A percentile compares a stretch with the other conserved stretches of the same genome.
These are phyloP conservation scores for Artibeus lituratus DNA, from an alignment of 2,797 vertebrate genomes.

Conservation along the genomic window DNA sequence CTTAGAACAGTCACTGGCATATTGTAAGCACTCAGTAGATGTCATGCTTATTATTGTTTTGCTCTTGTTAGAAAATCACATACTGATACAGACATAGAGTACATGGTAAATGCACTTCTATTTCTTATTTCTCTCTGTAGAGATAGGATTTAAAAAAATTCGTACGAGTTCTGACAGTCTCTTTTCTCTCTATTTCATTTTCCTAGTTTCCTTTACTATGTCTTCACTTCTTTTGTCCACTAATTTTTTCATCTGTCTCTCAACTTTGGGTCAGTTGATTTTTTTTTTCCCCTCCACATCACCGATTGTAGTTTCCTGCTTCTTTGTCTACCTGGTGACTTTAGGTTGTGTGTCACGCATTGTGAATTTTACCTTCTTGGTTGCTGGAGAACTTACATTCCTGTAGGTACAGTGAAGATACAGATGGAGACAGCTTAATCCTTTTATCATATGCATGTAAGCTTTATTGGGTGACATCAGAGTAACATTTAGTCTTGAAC, in stretches of 20 bases:
- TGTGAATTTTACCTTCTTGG: neutral
- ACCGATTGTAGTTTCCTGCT: neutral
- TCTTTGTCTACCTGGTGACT: neutral
- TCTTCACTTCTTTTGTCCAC: neutral
- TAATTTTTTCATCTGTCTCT: neutral
- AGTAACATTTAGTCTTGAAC: neutral
- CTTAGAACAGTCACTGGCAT: neutral
- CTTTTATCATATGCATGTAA: neutral
- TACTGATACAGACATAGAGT: neutral
- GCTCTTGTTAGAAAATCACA: neutral
- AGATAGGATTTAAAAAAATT: neutral
- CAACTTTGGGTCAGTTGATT: neutral
- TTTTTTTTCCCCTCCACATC: neutral
- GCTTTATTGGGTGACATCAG: neutral
- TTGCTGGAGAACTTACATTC: neutral
- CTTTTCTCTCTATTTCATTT: neutral
- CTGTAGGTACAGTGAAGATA: neutral
- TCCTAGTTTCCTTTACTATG: neutral
- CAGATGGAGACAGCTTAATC: neutral
- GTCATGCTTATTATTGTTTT: neutral
- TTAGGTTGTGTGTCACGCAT: neutral
- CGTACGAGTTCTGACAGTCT: neutral
- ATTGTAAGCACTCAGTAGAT: neutral
- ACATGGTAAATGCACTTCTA: neutral
- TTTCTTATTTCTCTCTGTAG: neutral